Base-by-base conservation (phyloP, 1,140 invertebrate species). In the Magallana gigas region DNA sequence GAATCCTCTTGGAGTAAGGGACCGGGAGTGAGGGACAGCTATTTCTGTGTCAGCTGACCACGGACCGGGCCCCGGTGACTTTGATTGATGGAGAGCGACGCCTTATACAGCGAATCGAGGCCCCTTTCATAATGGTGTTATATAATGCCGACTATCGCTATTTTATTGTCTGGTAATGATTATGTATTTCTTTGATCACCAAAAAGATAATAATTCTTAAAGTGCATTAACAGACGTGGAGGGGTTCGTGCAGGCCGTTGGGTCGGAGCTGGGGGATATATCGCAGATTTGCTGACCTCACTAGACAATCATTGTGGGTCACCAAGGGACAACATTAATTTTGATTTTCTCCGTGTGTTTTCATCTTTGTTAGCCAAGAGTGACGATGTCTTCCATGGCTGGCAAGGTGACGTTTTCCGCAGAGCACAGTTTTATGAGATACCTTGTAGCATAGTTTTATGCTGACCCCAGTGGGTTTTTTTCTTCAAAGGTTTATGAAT, bases 121-220 rank as follows among this genome's bases (percentile, higher is more conserved):
- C 1, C 68, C 23, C 14, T 76, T 3, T 76, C 36, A 76, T 76
- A 76, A 29, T 48, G 36, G 36, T 16, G 68, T 76, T 76, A 36
- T 29, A 76, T 76, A 76, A 76, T 29, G 23, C 68, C 23, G 23
- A 8, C 36, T 23, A 76, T 9, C 23, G 68, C 36, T 76, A 23
- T 76, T 62, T 76, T 76, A 76, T 76, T 76, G 68, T 76, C 68
- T 36, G 23, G 23, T 76, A 76, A 76, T 76, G 8, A 76, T 36
- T 18, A 12, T 9, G 12, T 76, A 36, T 8, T 12, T 76, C 68
- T 48, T 48, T 48, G 36, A 48, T 48, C 36, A 48, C 5, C 36
- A 48, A 5, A 48, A 48, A 48, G 36, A 76, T 29, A 29, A 29
- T 29, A 76, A 12, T 29, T 1, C 68, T 14, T 62, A 62, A 11